Conservation (phyloP, 2,113 vertebrate genomes). For the Mastomys coucha region DNA sequence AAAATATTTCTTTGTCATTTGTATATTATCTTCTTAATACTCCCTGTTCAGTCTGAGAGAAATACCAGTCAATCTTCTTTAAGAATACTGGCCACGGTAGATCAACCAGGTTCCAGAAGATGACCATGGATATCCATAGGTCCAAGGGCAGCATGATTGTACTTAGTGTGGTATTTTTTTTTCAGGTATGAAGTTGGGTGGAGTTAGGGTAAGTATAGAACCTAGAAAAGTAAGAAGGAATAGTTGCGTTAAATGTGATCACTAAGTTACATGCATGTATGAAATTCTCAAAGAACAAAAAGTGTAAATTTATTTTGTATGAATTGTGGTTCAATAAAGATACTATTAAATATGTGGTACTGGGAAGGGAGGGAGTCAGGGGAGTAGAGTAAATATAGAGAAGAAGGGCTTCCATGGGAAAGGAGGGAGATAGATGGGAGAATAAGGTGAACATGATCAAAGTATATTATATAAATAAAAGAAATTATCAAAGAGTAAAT, state of each 20-base stretch:
- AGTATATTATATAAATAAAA: not conserved
- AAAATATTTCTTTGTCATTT: not conserved
- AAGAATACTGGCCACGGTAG: not conserved
- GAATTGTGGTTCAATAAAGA: not conserved
- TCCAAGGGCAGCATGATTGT: not conserved
- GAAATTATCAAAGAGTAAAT: not conserved
- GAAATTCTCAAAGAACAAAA: not conserved
- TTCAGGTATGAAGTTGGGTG: not conserved
- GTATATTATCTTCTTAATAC: not conserved
- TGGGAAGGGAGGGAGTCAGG: too few species aligned
- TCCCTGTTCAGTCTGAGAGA: not conserved
- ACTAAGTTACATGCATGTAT: not conserved
- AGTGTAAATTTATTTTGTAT: not conserved
- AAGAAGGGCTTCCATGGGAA: not conserved
- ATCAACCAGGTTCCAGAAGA: not conserved
- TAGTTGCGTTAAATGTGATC: not conserved
- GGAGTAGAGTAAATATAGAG: not conserved
- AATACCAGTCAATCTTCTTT: not conserved
- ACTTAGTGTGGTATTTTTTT: not conserved
- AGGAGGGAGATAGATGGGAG: not conserved
- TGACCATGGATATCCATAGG: not conserved
- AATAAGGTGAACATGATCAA: not conserved
- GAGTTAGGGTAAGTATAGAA: not conserved
- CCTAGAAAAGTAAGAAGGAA: not conserved
- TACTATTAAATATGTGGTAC: not conserved